Conservation (phyloP, 1,140 invertebrate genomes). For the Drosophila suzukii region DNA sequence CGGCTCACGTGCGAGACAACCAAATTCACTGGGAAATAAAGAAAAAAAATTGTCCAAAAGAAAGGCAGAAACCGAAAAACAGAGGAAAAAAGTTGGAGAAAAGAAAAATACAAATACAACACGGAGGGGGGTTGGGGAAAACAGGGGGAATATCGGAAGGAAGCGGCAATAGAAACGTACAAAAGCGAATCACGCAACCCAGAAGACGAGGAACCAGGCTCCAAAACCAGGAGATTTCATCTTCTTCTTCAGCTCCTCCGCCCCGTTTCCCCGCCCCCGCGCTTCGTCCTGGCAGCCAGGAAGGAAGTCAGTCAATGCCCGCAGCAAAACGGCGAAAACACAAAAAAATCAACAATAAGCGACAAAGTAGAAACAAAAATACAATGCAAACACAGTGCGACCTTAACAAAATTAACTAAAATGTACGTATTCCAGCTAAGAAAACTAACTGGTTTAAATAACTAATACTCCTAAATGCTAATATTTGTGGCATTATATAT, state of each 20-base stretch:
- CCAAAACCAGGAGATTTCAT: slow-evolving; percentile 43
- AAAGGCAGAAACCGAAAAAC: slow-evolving; percentile 39
- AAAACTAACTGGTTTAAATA: no score
- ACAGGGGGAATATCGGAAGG: slow-evolving; percentile 68
- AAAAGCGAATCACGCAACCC: slow-evolving; percentile 67
- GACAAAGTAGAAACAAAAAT: slow-evolving; percentile 75
- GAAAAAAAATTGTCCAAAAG: slow-evolving; percentile 60
- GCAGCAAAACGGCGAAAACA: slow-evolving; percentile 61
- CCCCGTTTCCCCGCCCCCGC: slow-evolving; percentile 7
- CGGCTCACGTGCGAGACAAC: slow-evolving; percentile 83
- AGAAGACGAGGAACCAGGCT: slow-evolving; percentile 44
- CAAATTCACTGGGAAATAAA: slow-evolving; percentile 82
- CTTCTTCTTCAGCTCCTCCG: slow-evolving; percentile 15
- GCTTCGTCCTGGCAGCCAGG: slow-evolving; percentile 41
- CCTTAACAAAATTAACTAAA: neutral
- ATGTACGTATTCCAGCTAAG: no score
- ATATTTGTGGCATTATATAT: no score
- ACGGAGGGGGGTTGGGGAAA: slow-evolving; percentile 21
- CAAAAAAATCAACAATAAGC: slow-evolving; percentile 50
- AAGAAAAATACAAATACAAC: slow-evolving; percentile 53
- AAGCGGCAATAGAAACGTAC: slow-evolving; percentile 71
- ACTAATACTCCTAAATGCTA: no score
- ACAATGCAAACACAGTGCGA: slow-evolving; percentile 31
- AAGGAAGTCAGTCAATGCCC: slow-evolving; percentile 80
- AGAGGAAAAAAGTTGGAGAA: slow-evolving; percentile 27